These are phyloP conservation scores for Nomada ferruginata DNA, from an alignment of 2,888 invertebrate species.

Conservation along the genomic window DNA sequence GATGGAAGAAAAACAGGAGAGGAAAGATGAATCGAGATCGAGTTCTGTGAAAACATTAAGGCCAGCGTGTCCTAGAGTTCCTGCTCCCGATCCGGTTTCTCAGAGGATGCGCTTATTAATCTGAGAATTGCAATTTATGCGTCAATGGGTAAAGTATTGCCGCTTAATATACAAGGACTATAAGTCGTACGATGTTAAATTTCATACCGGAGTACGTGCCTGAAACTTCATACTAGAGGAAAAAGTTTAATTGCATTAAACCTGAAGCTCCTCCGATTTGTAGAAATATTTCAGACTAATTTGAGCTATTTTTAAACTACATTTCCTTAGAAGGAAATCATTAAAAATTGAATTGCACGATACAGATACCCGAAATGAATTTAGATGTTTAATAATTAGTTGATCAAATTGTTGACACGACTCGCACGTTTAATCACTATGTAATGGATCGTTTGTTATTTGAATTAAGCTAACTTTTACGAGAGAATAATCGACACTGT, in stretches of 20 bases:
- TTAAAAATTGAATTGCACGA: too few species aligned
- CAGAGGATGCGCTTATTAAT: slow-evolving; percentile 43
- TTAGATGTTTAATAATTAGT: too few species aligned
- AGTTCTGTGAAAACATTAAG: slow-evolving; percentile 45
- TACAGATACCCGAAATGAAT: too few species aligned
- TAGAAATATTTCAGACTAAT: too few species aligned
- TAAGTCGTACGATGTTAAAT: neutral
- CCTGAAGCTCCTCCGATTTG: too few species aligned
- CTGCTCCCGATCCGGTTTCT: slow-evolving; percentile 47
- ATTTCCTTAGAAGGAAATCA: too few species aligned
- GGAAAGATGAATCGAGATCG: slow-evolving; percentile 39
- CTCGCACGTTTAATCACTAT: too few species aligned
- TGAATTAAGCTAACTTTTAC: neutral
- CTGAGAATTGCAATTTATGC: slow-evolving; percentile 15
- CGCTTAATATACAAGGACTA: neutral
- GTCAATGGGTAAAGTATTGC: slow-evolving; percentile 10
- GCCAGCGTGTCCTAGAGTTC: slow-evolving; percentile 26
- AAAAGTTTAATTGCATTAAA: too few species aligned
- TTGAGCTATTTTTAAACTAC: too few species aligned
- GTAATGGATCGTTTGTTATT: neutral
- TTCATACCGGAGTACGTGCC: neutral
- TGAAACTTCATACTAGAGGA: neutral
- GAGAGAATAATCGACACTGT: neutral
- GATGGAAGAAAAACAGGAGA: slow-evolving; percentile 18
- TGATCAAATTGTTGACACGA: too few species aligned